A percentile compares a stretch with the other conserved stretches of the same genome.
These are phyloP conservation scores for Pocillopora damicornis DNA, from an alignment of 64 coral and sea anemone genomes.

Conservation along the genomic window DNA sequence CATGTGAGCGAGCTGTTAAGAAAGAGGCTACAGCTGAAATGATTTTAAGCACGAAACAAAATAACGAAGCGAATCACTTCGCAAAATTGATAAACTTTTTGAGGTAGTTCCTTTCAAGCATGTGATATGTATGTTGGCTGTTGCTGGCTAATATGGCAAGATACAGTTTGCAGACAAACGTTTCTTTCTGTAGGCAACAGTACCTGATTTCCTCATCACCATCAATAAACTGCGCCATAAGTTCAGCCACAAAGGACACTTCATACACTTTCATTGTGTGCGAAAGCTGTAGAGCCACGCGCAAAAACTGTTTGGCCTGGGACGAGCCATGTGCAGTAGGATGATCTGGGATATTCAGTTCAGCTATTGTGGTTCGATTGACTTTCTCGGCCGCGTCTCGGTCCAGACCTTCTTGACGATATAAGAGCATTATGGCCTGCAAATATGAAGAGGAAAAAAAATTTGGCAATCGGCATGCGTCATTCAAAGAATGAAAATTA, in stretches of 20 bases:
- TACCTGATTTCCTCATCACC: conserved; percentile 92
- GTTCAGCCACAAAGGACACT: conserved; percentile 71
- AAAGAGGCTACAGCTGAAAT: too few species aligned
- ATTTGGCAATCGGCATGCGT: neutral
- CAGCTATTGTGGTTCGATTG: conserved; percentile 55
- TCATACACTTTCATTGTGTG: conserved; percentile 65
- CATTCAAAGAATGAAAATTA: too few species aligned
- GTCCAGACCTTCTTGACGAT: conserved; percentile 73
- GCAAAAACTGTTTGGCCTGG: conserved; percentile 82
- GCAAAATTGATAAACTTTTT: too few species aligned
- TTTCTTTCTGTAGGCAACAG: neutral
- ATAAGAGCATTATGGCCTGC: conserved; percentile 86
- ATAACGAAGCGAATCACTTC: too few species aligned
- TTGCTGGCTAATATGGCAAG: too few species aligned
- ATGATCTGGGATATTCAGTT: conserved; percentile 78
- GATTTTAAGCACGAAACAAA: too few species aligned
- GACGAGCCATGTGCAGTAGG: conserved; percentile 66
- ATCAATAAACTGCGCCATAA: conserved; percentile 92
- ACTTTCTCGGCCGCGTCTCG: conserved; percentile 42
- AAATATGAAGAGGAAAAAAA: neutral
- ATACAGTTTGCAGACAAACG: too few species aligned
- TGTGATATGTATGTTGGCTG: too few species aligned
- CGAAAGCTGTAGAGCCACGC: conserved; percentile 68
- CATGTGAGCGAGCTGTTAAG: too few species aligned
- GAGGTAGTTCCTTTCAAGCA: too few species aligned